Percentiles rank a stretch among this genome's conserved stretches.
Evolutionary conservation across 2,797 vertebrate species (phyloP).

Genomic region (Nasua narica): DNA sequence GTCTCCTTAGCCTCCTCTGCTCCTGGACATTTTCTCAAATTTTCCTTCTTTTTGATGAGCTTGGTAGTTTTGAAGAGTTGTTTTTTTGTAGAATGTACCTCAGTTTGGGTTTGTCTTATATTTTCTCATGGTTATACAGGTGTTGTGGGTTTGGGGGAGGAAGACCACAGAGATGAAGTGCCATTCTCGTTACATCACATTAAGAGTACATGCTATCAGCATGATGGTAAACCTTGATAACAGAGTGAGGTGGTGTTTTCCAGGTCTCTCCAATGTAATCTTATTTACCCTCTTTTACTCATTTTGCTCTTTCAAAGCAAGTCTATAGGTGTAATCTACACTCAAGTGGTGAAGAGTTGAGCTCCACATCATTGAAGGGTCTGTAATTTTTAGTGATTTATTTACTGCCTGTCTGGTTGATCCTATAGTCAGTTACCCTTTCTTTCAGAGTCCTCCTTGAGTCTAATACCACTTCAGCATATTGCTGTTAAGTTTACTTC

Average conservation of each 20-base stretch:
- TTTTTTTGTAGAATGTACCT: neutral
- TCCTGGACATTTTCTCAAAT: neutral
- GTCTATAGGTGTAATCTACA: neutral
- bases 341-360: neutral
- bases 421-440: neutral
- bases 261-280: neutral
- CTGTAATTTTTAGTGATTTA: neutral
- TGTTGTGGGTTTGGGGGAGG: neutral
- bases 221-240: neutral
- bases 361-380: neutral
- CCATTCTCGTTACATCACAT: neutral
- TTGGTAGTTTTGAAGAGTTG: slow-evolving; percentile 7
- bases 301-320: neutral
- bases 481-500: neutral
- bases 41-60: neutral
- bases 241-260: neutral
- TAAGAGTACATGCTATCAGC: neutral
- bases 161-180: neutral
- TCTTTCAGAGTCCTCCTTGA: neutral
- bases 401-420: neutral
- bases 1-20: neutral
- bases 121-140: neutral
- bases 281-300: neutral
- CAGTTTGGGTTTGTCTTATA: neutral
- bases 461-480: neutral